Conservation (phyloP, 1,140 invertebrate genomes). For the Colletes gigas region DNA sequence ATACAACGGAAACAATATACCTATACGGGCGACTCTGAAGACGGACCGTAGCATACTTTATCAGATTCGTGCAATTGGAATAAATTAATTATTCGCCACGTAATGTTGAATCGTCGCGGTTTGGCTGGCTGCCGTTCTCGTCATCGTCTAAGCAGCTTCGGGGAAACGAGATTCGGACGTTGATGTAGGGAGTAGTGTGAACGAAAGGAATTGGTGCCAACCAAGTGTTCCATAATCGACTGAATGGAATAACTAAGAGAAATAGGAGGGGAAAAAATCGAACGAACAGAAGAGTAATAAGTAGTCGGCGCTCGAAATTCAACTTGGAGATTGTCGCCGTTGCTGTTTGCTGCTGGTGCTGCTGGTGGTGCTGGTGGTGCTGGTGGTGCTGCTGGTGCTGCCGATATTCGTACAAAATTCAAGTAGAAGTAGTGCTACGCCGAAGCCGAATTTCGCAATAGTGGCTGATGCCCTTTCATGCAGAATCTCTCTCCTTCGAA, state of each 20-base stretch:
- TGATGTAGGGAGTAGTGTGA: not conserved
- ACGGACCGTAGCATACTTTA: not conserved
- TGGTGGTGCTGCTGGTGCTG: conserved; percentile 26
- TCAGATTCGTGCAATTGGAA: too few species aligned
- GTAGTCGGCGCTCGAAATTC: conserved; percentile 43
- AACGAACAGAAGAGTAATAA: conserved; percentile 23
- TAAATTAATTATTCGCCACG: conserved; percentile 35
- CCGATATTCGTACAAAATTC: conserved; percentile 42
- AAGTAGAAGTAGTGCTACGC: conserved; percentile 57
- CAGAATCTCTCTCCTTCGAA: conserved; percentile 52
- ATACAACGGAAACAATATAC: too few species aligned
- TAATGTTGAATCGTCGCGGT: not conserved
- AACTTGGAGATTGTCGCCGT: conserved; percentile 47
- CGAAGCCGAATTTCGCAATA: conserved; percentile 63
- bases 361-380: conserved; percentile 17
- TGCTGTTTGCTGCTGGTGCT: conserved; percentile 18
- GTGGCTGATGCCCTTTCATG: conserved; percentile 61
- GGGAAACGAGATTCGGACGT: not conserved
- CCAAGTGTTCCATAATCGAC: conserved; percentile 22
- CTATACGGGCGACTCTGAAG: too few species aligned
- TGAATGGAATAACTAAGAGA: conserved; percentile 4
- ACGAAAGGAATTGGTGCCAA: conserved; percentile 17
- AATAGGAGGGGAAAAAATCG: not conserved
- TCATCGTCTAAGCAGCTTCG: conserved; percentile 1
- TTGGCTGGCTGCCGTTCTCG: not conserved